Conservation (phyloP, 2,888 invertebrate genomes). For the Nineta flava region DNA sequence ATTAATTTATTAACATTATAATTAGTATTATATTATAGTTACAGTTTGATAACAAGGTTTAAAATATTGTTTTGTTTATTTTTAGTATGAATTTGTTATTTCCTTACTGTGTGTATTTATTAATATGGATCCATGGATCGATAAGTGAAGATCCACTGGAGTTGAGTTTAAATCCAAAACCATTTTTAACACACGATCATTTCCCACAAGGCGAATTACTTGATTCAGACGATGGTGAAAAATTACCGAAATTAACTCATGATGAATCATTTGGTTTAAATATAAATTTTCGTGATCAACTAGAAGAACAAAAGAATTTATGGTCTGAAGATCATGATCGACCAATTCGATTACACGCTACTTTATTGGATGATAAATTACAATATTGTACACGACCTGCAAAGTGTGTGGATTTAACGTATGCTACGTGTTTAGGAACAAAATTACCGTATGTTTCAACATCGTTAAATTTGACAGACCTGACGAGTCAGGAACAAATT, state of each 20-base stretch:
- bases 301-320: background rate
- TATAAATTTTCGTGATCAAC: background rate
- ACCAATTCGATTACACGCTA: slow-evolving; percentile 6
- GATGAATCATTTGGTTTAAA: background rate
- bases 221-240: background rate
- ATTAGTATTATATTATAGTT: no score
- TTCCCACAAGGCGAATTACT: background rate
- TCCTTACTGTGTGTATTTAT: no score
- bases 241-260: slow-evolving; percentile 4
- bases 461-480: slow-evolving; percentile 59
- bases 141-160: no score
- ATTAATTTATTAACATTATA: no score
- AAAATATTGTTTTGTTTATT: no score
- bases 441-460: slow-evolving; percentile 63
- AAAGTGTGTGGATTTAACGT: slow-evolving; percentile 48
- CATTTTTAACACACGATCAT: background rate
- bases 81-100: no score
- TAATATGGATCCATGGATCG: no score
- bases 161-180: background rate
- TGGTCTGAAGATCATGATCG: slow-evolving; percentile 2
- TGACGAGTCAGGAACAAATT: slow-evolving; percentile 47
- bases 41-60: no score
- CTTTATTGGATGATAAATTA: slow-evolving; percentile 33
- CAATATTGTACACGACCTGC: slow-evolving; percentile 55
- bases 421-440: slow-evolving; percentile 59